A percentile compares a stretch with the other conserved stretches of the same genome.
Conservation (phyloP, 2,888 invertebrate species). For the Cyrtodaria siliqua region DNA sequence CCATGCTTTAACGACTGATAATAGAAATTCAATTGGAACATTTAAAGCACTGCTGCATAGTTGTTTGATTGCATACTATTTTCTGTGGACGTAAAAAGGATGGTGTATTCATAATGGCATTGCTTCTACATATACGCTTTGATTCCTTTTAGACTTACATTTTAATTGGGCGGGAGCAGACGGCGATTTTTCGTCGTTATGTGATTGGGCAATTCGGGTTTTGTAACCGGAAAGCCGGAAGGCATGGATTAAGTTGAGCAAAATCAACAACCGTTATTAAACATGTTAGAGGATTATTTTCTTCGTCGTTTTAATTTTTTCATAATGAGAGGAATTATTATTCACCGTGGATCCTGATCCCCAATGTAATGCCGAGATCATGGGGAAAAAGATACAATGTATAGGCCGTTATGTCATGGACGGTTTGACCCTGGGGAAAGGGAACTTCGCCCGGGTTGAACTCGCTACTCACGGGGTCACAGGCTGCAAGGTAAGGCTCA, state of each 20-base stretch:
- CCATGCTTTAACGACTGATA: neutral
- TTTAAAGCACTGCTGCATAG: conserved; percentile 3
- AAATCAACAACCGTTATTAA: neutral
- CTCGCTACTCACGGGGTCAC: conserved; percentile 91
- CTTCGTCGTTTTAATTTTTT: conserved; percentile 17
- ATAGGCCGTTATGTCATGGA: conserved; percentile 91
- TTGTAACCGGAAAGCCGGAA: conserved; percentile 1
- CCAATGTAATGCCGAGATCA: conserved; percentile 66
- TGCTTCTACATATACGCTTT: too few relatives aligned
- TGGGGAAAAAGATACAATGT: conserved; percentile 86
- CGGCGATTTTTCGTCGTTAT: conserved; percentile 19
- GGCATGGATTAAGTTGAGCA: too few relatives aligned
- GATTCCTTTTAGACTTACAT: too few relatives aligned
- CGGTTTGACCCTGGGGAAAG: conserved; percentile 91
- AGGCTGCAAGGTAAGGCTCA: conserved; percentile 89
- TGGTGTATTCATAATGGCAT: too few relatives aligned
- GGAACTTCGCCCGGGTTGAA: conserved; percentile 92
- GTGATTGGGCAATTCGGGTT: conserved; percentile 1
- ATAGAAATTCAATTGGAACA: neutral
- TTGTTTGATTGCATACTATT: conserved; percentile 3
- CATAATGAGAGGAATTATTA: conserved; percentile 37
- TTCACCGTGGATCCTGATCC: conserved; percentile 31
- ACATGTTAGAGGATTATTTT: conserved; percentile 5
- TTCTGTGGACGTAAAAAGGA: neutral
- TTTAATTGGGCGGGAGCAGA: conserved; percentile 7